A percentile compares a stretch with the other conserved stretches of the same genome.
Conservation (phyloP, 2,797 vertebrate genomes). For the Arctocebus calabarensis region DNA sequence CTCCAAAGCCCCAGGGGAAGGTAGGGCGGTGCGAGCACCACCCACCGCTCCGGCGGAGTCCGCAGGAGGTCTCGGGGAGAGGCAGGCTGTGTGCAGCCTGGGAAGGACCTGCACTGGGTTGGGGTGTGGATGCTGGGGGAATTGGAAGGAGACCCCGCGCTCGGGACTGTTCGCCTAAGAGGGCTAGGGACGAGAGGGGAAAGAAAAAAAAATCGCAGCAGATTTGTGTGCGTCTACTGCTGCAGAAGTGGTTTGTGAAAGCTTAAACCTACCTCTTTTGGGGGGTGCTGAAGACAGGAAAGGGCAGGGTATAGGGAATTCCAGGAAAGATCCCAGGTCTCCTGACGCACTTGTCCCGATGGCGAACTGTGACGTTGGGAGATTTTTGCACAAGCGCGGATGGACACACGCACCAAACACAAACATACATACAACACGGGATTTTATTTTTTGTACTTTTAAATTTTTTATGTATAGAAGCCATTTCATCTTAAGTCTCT, state of each 20-base stretch:
- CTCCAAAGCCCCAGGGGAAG: conserved; percentile 47
- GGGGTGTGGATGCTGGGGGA: neutral
- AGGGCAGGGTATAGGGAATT: neutral
- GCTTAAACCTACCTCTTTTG: conserved; percentile 40
- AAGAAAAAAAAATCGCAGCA: neutral
- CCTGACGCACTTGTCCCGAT: conserved; percentile 36
- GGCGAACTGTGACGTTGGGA: conserved; percentile 67
- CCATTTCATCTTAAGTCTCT: neutral
- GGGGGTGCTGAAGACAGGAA: neutral
- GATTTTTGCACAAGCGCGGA: conserved; percentile 69
- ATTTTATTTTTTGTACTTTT: conserved; percentile 33
- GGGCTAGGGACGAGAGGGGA: neutral
- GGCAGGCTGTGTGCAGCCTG: neutral
- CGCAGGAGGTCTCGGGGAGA: neutral
- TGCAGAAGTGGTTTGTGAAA: neutral
- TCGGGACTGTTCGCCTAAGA: neutral
- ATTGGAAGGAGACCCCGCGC: conserved; percentile 10
- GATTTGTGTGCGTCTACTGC: neutral
- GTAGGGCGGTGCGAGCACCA: conserved; percentile 69
- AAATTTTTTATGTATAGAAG: conserved; percentile 17
- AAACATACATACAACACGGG: neutral
- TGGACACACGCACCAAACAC: conserved; percentile 62
- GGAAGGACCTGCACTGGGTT: neutral
- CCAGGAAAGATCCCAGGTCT: conserved; percentile 52
- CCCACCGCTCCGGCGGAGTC: conserved; percentile 4